phyloP scores from a whole-genome alignment of 2,888 invertebrate genomes.

The Conomelus anceps region DNA sequence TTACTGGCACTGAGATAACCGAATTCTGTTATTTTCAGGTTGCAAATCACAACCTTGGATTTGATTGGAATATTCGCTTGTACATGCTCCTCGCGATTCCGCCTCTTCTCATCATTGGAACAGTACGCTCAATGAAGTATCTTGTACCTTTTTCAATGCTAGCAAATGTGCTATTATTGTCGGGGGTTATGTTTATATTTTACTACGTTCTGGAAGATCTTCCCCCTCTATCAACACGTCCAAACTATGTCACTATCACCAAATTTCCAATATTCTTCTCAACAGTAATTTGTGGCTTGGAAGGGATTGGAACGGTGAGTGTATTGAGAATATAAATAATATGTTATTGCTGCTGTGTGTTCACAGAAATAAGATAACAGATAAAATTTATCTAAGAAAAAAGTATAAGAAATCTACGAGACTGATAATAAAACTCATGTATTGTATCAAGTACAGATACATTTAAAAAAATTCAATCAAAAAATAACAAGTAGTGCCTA shows the following conservation, averaged over 20 bases:
- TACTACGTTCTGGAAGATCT: conserved; percentile 69
- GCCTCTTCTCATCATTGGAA: conserved; percentile 62
- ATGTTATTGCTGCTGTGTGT: too few relatives aligned
- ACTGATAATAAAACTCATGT: too few relatives aligned
- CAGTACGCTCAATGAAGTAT: conserved; percentile 69
- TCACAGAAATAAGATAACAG: too few relatives aligned
- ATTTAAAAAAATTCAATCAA: too few relatives aligned
- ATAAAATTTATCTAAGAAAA: too few relatives aligned
- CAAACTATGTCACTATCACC: conserved; percentile 39
- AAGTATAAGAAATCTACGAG: too few relatives aligned
- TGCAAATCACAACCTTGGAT: not conserved
- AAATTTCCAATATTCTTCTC: conserved; percentile 82
- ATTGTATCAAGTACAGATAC: too few relatives aligned
- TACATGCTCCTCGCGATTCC: conserved; percentile 62
- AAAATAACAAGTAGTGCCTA: too few relatives aligned
- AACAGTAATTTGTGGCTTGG: conserved; percentile 95
- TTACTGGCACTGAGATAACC: too few relatives aligned
- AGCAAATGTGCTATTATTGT: conserved; percentile 74
- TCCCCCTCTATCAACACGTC: conserved; percentile 48
- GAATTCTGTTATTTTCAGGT: not conserved
- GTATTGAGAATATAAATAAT: not conserved
- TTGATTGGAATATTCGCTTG: conserved; percentile 46
- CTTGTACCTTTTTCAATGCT: conserved; percentile 83
- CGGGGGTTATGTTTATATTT: conserved; percentile 73
- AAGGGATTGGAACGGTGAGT: conserved; percentile 78